Conservation (phyloP, 2,113 vertebrate genomes). For the Centropus bengalensis region DNA sequence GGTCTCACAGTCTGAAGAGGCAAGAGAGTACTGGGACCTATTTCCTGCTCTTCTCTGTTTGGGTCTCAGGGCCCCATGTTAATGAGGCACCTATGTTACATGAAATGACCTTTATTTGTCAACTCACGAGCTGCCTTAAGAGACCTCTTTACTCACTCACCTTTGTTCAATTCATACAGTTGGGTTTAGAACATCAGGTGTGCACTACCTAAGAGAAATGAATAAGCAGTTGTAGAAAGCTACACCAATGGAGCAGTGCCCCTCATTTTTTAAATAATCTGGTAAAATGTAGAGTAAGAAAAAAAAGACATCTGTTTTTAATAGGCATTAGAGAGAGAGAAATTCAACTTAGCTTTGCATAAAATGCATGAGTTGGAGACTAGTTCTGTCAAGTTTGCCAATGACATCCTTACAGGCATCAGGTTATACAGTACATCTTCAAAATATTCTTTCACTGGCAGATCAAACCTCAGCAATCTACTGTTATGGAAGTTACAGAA, state of each 20-base stretch:
- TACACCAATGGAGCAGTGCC: neutral
- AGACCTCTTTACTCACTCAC: neutral
- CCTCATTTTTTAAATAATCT: neutral
- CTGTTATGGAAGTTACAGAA: neutral
- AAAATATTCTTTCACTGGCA: neutral
- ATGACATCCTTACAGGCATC: neutral
- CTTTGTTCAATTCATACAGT: neutral
- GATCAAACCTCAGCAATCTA: neutral
- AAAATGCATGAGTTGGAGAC: constrained; percentile 18
- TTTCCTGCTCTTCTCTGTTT: neutral
- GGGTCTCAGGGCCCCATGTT: neutral
- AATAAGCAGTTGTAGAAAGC: neutral
- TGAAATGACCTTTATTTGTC: neutral
- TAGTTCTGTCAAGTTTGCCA: constrained; percentile 19
- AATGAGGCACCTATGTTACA: neutral
- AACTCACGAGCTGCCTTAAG: neutral
- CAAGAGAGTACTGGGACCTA: neutral
- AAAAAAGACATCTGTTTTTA: neutral
- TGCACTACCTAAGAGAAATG: neutral
- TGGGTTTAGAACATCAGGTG: neutral
- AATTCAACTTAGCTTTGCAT: neutral
- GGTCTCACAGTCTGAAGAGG: neutral
- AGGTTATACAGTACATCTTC: constrained; percentile 11
- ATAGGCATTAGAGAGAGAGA: neutral
- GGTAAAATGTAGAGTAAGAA: neutral